These are phyloP conservation scores for Zaprionus davidi DNA, from an alignment of 1,140 invertebrate species.

Conservation along the genomic window DNA sequence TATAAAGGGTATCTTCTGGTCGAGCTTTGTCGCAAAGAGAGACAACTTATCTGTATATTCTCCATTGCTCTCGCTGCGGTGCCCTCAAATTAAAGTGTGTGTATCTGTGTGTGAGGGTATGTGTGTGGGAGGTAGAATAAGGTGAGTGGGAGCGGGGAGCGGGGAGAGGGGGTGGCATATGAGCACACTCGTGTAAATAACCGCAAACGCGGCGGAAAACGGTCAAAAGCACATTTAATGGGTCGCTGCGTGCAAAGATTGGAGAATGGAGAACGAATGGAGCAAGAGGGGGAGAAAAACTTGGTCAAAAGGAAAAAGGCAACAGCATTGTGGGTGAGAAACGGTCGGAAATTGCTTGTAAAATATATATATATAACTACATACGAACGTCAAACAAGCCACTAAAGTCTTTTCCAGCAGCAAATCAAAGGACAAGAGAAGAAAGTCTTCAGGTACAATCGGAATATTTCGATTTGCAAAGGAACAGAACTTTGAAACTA, in stretches of 20 bases:
- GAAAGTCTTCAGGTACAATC: too few relatives aligned
- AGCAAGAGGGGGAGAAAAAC: slow-evolving; percentile 36
- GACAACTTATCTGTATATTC: not conserved
- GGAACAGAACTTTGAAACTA: too few relatives aligned
- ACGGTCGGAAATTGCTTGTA: slow-evolving; percentile 13
- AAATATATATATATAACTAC: slow-evolving; percentile 13
- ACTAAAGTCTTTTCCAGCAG: not conserved
- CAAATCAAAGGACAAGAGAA: not conserved
- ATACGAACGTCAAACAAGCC: not conserved
- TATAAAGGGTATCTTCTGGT: slow-evolving; percentile 4
- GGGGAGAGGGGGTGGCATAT: not conserved
- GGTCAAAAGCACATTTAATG: slow-evolving; percentile 73
- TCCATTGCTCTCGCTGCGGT: not conserved
- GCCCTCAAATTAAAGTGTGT: slow-evolving; percentile 3
- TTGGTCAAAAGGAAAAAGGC: slow-evolving; percentile 32
- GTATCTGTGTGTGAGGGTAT: not conserved
- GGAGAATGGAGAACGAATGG: slow-evolving; percentile 9
- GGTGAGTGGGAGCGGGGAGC: too few relatives aligned
- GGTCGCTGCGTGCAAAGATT: slow-evolving; percentile 45
- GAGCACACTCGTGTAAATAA: slow-evolving; percentile 62
- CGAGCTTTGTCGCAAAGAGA: not conserved
- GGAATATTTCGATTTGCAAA: too few relatives aligned
- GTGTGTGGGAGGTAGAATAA: not conserved
- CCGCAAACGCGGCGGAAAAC: slow-evolving; percentile 70
- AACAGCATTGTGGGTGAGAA: slow-evolving; percentile 7